phyloP scores from a whole-genome alignment of 2,797 vertebrate genomes.

The Ptychadena robeensis region DNA sequence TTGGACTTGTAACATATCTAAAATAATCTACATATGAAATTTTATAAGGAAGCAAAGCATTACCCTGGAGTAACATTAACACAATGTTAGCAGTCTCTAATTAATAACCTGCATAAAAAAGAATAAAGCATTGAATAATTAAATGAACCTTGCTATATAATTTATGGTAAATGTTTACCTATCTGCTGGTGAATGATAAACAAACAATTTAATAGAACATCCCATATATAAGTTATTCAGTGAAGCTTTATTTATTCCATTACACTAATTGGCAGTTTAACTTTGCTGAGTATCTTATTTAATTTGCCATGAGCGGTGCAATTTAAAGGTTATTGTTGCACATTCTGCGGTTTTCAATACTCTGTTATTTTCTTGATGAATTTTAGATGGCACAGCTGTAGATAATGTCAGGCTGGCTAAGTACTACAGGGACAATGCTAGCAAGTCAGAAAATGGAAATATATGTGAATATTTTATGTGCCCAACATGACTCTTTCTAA shows the following conservation, averaged over 20 bases:
- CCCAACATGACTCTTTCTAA: not conserved
- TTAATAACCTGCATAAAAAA: not conserved
- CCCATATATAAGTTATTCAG: not conserved
- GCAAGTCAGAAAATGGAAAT: not conserved
- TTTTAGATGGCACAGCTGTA: not conserved
- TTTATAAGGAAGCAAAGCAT: not conserved
- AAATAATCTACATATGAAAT: not conserved
- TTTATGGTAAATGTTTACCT: not conserved
- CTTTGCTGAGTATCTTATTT: slow-evolving; percentile 2
- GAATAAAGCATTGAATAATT: not conserved
- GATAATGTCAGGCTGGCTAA: not conserved
- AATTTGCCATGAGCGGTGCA: not conserved
- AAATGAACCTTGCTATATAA: not conserved
- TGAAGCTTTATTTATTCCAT: slow-evolving; percentile 1
- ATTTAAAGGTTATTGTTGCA: not conserved
- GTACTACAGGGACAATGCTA: not conserved
- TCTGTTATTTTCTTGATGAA: not conserved
- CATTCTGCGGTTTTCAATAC: not conserved
- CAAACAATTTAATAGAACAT: not conserved
- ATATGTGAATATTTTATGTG: not conserved
- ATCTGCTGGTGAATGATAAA: not conserved
- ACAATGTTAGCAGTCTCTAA: not conserved
- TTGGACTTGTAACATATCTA: not conserved
- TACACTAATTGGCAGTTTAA: not conserved
- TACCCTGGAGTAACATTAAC: not conserved